These are phyloP conservation scores for Mirza zaza DNA, from an alignment of 2,113 vertebrate genomes.

Conservation along the genomic window DNA sequence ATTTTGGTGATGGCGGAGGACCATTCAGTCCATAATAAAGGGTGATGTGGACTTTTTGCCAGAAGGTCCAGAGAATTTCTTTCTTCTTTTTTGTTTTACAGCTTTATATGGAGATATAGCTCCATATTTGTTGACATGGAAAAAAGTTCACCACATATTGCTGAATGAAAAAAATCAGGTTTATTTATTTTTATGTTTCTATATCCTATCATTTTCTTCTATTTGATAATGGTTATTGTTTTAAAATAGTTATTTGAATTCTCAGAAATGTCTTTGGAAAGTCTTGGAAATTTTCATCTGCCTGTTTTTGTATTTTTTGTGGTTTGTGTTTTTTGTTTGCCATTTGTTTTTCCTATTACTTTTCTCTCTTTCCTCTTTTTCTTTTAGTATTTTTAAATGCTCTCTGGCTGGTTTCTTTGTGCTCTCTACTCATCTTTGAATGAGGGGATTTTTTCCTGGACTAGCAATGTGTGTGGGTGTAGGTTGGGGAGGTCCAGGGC, in stretches of 20 bases:
- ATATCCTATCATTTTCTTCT: neutral
- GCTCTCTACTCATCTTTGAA: neutral
- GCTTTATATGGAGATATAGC: neutral
- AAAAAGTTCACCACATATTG: neutral
- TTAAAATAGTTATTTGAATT: neutral
- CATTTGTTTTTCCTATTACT: neutral
- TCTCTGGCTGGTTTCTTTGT: neutral
- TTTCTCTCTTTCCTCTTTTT: neutral
- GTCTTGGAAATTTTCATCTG: neutral
- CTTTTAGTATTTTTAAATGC: neutral
- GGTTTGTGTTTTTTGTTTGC: neutral
- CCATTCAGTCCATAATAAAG: neutral
- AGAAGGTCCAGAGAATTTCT: neutral
- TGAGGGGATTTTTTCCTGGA: neutral
- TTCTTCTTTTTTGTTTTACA: slow-evolving; percentile 29
- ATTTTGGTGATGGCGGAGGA: neutral
- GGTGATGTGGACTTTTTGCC: neutral
- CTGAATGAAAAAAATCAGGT: neutral
- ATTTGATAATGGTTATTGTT: neutral
- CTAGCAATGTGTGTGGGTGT: neutral
- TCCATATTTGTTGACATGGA: neutral
- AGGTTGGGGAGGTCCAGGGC: fast-evolving
- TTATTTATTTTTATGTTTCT: neutral
- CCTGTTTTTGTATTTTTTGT: neutral
- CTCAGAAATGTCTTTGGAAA: neutral